These are phyloP conservation scores for Achlya flavicornis DNA, from an alignment of 2,888 invertebrate species.

Conservation along the genomic window DNA sequence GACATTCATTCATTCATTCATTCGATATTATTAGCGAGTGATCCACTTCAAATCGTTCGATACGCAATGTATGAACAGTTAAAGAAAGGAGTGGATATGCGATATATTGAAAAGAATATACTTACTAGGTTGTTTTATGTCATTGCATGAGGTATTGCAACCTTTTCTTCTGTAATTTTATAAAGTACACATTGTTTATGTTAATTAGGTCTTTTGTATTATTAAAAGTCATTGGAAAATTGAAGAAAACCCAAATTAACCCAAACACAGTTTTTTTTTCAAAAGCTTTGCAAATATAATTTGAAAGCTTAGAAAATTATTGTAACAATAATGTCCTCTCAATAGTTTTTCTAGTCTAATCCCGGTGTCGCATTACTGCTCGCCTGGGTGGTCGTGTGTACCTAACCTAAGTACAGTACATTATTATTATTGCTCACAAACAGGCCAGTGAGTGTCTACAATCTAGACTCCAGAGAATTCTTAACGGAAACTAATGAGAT, in stretches of 20 bases:
- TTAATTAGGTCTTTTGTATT: too few species aligned
- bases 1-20: slow-evolving; percentile 62
- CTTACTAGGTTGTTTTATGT: too few species aligned
- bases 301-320: slow-evolving; percentile 23
- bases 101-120: not conserved
- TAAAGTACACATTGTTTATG: too few species aligned
- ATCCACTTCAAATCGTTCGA: slow-evolving; percentile 59
- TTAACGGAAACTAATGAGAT: slow-evolving; percentile 49
- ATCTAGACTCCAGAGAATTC: slow-evolving; percentile 56
- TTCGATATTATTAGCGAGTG: slow-evolving; percentile 54
- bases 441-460: slow-evolving; percentile 55
- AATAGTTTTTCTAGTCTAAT: slow-evolving; percentile 54
- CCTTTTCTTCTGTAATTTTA: too few species aligned
- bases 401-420: slow-evolving; percentile 49
- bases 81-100: slow-evolving; percentile 35
- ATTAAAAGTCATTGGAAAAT: too few species aligned
- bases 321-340: slow-evolving; percentile 27
- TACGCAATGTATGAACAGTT: slow-evolving; percentile 48
- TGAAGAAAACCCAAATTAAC: too few species aligned
- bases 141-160: too few species aligned
- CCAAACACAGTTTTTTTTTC: too few species aligned
- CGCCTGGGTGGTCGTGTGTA: slow-evolving; percentile 69
- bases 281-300: slow-evolving; percentile 1
- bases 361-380: slow-evolving; percentile 68
- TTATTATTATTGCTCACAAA: slow-evolving; percentile 57